Conservation (phyloP, 1,140 invertebrate genomes). For the Halictus rubicundus region DNA sequence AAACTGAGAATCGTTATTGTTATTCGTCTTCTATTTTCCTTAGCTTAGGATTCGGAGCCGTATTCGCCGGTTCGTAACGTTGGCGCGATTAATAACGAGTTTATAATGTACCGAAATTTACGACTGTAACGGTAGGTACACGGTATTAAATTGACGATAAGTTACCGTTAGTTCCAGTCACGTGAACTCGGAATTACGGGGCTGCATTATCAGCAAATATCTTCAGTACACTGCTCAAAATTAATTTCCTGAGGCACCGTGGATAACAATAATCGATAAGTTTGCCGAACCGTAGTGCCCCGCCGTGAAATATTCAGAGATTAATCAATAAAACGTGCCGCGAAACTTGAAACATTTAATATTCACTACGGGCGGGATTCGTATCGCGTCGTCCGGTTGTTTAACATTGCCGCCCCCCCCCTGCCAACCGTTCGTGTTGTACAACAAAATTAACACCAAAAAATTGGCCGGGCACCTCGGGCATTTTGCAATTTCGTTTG, state of each 20-base stretch:
- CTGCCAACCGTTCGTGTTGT: neutral
- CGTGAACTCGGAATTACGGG: neutral
- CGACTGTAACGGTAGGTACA: too few species aligned
- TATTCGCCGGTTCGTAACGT: too few species aligned
- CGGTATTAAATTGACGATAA: too few species aligned
- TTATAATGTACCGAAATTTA: neutral
- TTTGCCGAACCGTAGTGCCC: neutral
- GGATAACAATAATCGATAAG: neutral
- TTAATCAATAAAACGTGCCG: neutral
- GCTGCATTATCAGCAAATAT: neutral
- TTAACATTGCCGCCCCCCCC: too few species aligned
- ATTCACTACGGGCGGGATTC: neutral
- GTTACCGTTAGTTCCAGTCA: neutral
- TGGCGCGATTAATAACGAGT: too few species aligned
- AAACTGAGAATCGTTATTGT: too few species aligned
- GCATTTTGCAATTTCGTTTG: constrained; percentile 43
- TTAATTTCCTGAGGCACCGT: neutral
- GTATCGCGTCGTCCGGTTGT: neutral
- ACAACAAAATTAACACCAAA: constrained; percentile 17
- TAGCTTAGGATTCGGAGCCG: neutral
- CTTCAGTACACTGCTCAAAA: neutral
- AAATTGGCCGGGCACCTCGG: neutral
- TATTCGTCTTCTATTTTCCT: neutral
- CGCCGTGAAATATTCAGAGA: neutral
- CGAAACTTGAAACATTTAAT: neutral